These are phyloP conservation scores for Elegia similella DNA, from an alignment of 2,888 invertebrate species.

Conservation along the genomic window DNA sequence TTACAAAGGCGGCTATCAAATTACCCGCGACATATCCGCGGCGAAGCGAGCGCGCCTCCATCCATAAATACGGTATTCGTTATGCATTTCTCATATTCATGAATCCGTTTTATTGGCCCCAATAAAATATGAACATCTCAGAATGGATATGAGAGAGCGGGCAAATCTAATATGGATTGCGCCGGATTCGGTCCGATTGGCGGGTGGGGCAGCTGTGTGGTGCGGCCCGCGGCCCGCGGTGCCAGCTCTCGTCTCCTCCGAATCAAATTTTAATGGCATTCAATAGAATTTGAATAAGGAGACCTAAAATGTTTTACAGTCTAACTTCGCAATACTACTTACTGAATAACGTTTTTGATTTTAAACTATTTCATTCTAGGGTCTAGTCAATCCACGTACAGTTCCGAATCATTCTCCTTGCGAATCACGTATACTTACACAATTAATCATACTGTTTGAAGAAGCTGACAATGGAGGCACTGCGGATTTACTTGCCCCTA, in stretches of 20 bases:
- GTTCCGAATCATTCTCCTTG: too few species aligned
- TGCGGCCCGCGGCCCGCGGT: constrained; percentile 45
- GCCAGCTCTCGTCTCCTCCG: background rate
- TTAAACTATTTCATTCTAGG: too few species aligned
- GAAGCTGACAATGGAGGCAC: background rate
- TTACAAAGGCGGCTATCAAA: constrained; percentile 80
- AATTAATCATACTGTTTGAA: constrained; percentile 3
- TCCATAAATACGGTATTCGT: constrained; percentile 81
- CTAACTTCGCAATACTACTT: too few species aligned
- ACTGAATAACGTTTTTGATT: too few species aligned
- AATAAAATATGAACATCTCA: constrained; percentile 83
- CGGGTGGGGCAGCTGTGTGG: constrained; percentile 33
- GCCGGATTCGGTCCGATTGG: constrained; percentile 73
- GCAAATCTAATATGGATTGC: constrained; percentile 81
- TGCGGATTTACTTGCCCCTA: constrained; percentile 37
- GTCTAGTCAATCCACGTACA: background rate
- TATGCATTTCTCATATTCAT: constrained; percentile 83
- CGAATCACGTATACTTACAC: constrained; percentile 1
- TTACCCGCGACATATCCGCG: constrained; percentile 77
- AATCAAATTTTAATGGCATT: constrained; percentile 7
- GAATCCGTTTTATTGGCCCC: constrained; percentile 83
- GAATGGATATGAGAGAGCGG: constrained; percentile 81
- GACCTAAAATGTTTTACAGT: background rate
- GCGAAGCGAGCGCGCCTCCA: constrained; percentile 67
- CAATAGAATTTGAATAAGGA: constrained; percentile 2